A percentile compares a stretch with the other conserved stretches of the same genome.
Conservation (phyloP, 2,797 vertebrate genomes). For the Perodicticus potto region DNA sequence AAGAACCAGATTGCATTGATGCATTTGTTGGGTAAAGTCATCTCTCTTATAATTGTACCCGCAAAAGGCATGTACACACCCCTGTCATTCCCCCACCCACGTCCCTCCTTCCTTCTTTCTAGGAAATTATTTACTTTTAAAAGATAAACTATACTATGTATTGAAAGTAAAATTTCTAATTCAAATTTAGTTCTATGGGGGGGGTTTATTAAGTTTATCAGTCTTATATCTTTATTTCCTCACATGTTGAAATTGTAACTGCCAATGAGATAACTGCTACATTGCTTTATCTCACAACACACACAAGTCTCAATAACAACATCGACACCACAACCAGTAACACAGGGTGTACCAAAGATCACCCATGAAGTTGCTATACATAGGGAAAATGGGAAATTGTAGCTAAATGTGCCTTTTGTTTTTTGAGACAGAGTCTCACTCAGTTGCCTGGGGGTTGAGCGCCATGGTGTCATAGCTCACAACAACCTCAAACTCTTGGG, state of each 20-base stretch:
- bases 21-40: too few species aligned
- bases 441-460: too few species aligned
- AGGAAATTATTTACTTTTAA: background rate
- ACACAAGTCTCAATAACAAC: background rate
- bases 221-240: background rate
- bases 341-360: background rate
- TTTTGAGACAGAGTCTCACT: too few species aligned
- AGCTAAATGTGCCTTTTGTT: too few species aligned
- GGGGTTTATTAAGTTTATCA: background rate
- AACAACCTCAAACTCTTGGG: background rate
- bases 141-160: background rate
- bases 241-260: background rate
- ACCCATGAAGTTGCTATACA: too few species aligned
- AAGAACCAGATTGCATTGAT: too few species aligned
- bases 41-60: too few species aligned
- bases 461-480: too few species aligned
- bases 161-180: slow-evolving; percentile 10
- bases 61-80: too few species aligned
- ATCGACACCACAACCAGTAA: background rate
- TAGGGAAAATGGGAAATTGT: too few species aligned
- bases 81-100: too few species aligned
- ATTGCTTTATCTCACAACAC: background rate
- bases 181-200: background rate
- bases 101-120: too few species aligned
- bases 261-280: background rate